phyloP scores from a whole-genome alignment of 2,113 vertebrate species.

The Eira barbara region DNA sequence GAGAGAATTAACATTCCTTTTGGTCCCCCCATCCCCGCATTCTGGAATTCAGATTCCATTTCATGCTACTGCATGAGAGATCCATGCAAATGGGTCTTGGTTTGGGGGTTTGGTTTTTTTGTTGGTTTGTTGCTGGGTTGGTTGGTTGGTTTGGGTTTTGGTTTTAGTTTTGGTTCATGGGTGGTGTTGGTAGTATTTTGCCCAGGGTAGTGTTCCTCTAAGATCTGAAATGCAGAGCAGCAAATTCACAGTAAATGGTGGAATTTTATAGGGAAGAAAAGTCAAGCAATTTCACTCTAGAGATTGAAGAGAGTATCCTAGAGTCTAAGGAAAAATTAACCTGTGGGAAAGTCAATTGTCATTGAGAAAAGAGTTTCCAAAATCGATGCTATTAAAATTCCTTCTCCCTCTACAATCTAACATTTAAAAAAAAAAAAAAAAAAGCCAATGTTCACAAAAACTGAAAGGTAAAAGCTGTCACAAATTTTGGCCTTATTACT shows the following conservation, averaged over 20 bases:
- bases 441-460: not conserved
- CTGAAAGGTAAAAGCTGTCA: not conserved
- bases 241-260: not conserved
- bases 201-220: not conserved
- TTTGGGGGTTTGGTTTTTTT: not conserved
- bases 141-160: not conserved
- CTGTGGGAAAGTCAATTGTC: not conserved
- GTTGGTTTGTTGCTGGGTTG: no score
- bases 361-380: not conserved
- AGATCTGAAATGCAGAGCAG: not conserved
- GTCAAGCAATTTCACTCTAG: not conserved
- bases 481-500: not conserved
- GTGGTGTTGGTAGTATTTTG: not conserved
- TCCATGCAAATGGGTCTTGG: not conserved
- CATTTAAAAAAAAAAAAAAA: not conserved
- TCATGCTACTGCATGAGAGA: not conserved
- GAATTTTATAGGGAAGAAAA: not conserved
- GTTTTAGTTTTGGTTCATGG: not conserved
- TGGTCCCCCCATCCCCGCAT: not conserved
- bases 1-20: not conserved
- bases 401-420: slow-evolving; percentile 13
- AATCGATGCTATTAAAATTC: not conserved
- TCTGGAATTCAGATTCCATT: not conserved
- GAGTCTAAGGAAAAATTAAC: not conserved
- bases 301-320: not conserved